A percentile compares a stretch with the other conserved stretches of the same genome.
Evolutionary conservation across 1,140 invertebrate species (phyloP).

Genomic region (Apocrypta bakeri): DNA sequence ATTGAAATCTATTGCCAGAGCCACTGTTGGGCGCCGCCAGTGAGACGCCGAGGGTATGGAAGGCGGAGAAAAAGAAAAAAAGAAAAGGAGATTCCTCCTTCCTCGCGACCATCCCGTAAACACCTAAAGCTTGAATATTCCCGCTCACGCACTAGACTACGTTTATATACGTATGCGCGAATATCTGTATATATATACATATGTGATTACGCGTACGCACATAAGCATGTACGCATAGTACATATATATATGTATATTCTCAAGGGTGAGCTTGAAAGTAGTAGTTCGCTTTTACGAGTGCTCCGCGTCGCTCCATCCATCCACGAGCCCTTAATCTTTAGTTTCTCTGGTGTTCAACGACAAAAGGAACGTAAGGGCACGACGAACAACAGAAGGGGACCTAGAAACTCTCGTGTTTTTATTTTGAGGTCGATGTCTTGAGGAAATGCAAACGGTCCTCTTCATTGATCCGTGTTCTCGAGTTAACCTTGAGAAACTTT

Average conservation of each 20-base stretch:
- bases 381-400: no score
- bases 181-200: background rate
- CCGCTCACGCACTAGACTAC: background rate
- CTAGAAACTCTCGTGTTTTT: no score
- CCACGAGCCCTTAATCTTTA: constrained; percentile 22
- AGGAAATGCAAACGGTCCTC: no score
- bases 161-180: background rate
- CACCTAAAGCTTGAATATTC: constrained; percentile 13
- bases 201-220: no score
- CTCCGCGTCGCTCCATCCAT: constrained; percentile 14
- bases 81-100: background rate
- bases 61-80: background rate
- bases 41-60: constrained; percentile 2
- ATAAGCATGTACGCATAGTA: no score
- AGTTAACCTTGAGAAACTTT: no score
- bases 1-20: constrained; percentile 34
- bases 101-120: background rate
- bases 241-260: no score
- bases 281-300: background rate
- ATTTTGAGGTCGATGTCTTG: no score
- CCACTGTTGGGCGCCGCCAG: constrained; percentile 31
- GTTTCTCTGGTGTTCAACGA: no score
- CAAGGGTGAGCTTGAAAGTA: no score
- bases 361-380: no score
- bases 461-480: no score